Conservation (phyloP, 2,797 vertebrate species). For the Eutrigla gurnardus region DNA sequence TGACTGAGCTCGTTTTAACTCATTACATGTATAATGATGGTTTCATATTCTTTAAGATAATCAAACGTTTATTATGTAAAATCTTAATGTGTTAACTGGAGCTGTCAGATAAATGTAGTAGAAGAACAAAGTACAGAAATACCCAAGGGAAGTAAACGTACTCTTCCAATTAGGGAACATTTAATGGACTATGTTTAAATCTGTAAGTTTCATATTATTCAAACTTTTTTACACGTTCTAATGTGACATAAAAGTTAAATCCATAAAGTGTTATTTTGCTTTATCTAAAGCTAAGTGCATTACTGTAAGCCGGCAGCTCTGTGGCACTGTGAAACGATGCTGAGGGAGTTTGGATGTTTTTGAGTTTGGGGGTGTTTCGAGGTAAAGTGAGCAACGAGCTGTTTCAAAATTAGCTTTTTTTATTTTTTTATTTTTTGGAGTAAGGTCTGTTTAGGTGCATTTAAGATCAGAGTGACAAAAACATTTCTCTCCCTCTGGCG, state of each 20-base stretch:
- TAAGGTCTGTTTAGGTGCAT: constrained; percentile 14
- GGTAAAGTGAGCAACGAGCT: neutral
- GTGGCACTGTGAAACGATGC: neutral
- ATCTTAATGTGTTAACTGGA: neutral
- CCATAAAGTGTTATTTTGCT: neutral
- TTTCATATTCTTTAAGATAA: neutral
- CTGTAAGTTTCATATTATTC: no score
- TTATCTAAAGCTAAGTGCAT: neutral
- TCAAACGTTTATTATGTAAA: neutral
- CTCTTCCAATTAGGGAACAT: neutral
- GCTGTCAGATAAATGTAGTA: neutral
- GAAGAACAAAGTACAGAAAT: neutral
- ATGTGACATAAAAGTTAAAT: neutral
- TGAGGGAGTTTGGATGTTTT: neutral
- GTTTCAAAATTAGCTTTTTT: neutral
- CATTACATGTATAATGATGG: neutral
- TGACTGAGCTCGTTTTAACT: neutral
- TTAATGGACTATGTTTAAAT: no score
- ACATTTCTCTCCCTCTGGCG: neutral
- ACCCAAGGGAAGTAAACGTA: neutral
- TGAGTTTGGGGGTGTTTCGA: neutral
- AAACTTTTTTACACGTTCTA: no score
- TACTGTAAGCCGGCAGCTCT: neutral
- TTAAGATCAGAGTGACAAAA: constrained; percentile 14
- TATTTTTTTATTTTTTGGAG: neutral